Base-by-base conservation (phyloP, 2,888 invertebrate species). In the Xanthorhoe designata region DNA sequence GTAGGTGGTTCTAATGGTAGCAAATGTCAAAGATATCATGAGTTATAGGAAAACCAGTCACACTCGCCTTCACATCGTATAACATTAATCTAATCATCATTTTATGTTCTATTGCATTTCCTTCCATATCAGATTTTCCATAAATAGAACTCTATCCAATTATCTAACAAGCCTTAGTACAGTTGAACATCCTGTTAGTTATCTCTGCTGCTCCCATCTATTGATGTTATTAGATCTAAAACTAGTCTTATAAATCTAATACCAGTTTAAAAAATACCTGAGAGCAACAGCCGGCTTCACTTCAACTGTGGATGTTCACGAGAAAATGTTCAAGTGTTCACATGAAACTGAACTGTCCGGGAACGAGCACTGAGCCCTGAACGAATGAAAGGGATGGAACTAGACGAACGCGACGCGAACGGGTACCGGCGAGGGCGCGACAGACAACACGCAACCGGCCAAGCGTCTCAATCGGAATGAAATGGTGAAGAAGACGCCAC, bases 401-500 rank as follows among this genome's bases (percentile, higher is more conserved):
- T 78, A 81, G 71, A 77, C 82, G 78, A 79, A 74, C 83, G 81
- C 83, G 87, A 76, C 86, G 84, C 89, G 78, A 78, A 73, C 65
- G 67, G 75, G 78, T 75, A 82, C 82, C 81, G 85, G 35, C 51
- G 50, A 35, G 19, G 57, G 52, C 51, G 83, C 79, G 78, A 75
- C 78, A 74, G 78, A 84, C 83, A 83, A 82, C 80, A 79, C 68
- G 79, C 84, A 84, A 89, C 85, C 87, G 80, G 77, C 84, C 84
- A 82, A 83, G 83, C 89, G 91, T 87, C 89, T 88, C 86, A 89
- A 90, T 91, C 93, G 87, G 89, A 93, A 93, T 93, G 93, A 93
- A 93, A 93, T 92, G 87, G 87, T 92, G 86, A 91, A 91, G 92
- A 92, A 91, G 92, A 90, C 88, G 89, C 90, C 88, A 79, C 90